Base-by-base conservation (phyloP, 2,888 invertebrate species). In the Tinea semifulvella region DNA sequence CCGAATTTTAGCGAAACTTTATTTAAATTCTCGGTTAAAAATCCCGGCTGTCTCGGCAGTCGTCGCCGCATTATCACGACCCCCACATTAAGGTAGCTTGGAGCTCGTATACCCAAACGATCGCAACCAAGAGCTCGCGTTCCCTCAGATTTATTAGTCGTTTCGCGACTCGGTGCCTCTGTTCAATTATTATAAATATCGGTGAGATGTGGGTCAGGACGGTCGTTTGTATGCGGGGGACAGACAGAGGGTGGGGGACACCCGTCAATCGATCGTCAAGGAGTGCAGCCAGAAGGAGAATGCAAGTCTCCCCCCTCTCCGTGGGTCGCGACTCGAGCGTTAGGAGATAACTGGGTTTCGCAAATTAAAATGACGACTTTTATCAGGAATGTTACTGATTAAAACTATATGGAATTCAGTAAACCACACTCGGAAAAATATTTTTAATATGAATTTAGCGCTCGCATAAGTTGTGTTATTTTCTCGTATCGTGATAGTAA, bases 241-340 rank as follows among this genome's bases (percentile, higher is more conserved):
- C 54, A 58, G 60, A 47, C 55, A 58, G 55, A 52, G 53, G 53
- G n/a, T n/a, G n/a, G 54, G 49, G 51, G 49, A 46, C 48, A 56
- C 76, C 76, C 80, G 80, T 82, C 83, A 82, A 83, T 83, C 82
- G 82, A 83, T 83, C 81, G 68, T 71, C 36, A 36, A 18, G 36
- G 18, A 18, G 36, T 36, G 36, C 36, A 36, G 17, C 14, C 11
- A 8, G 11, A 7, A 35, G 35, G 35, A 8, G 36, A n/a, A n/a
- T n/a, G n/a, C n/a, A n/a, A n/a, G n/a, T n/a, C n/a, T n/a, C n/a
- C n/a, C n/a, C n/a, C n/a, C n/a, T n/a, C n/a, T n/a, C n/a, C n/a
- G n/a, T n/a, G n/a, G n/a, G n/a, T n/a, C n/a, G n/a, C n/a, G n/a
- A n/a, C n/a, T n/a, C n/a, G n/a, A n/a, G n/a, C n/a, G n/a, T n/a